Percentiles rank a stretch among this genome's conserved stretches.
These are phyloP conservation scores for Psococerastis gibbosa DNA, from an alignment of 2,888 invertebrate genomes.

Conservation along the genomic window DNA sequence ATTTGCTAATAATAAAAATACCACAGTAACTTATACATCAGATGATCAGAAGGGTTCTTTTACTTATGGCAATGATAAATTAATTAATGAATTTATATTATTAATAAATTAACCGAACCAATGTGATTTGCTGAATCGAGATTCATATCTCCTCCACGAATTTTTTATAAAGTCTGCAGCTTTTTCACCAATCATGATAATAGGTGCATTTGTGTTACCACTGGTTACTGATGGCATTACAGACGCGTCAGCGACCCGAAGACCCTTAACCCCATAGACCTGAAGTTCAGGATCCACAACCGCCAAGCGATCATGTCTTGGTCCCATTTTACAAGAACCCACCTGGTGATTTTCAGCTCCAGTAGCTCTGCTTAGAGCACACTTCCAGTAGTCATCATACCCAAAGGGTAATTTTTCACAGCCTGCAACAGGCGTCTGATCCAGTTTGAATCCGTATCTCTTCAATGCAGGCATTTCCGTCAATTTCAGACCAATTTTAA, in stretches of 20 bases:
- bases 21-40: too few relatives aligned
- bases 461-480: slow-evolving; percentile 44
- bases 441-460: slow-evolving; percentile 52
- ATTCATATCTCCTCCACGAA: slow-evolving; percentile 22
- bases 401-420: slow-evolving; percentile 59
- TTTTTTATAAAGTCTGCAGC: slow-evolving; percentile 33
- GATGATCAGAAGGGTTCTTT: too few relatives aligned
- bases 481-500: slow-evolving; percentile 53
- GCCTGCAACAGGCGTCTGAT: slow-evolving; percentile 49
- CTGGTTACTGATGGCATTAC: slow-evolving; percentile 34
- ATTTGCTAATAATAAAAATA: too few relatives aligned
- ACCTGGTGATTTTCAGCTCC: slow-evolving; percentile 45
- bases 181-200: slow-evolving; percentile 38
- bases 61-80: too few relatives aligned
- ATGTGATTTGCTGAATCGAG: not conserved
- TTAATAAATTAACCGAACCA: slow-evolving; percentile 9
- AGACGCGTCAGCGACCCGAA: slow-evolving; percentile 36
- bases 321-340: slow-evolving; percentile 44
- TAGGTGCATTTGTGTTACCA: slow-evolving; percentile 37
- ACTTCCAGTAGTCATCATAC: slow-evolving; percentile 40
- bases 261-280: slow-evolving; percentile 29
- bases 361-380: slow-evolving; percentile 36
- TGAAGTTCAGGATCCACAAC: slow-evolving; percentile 35
- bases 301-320: slow-evolving; percentile 31
- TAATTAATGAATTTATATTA: too few relatives aligned